These are phyloP conservation scores for Hirtodrosophila trivittata DNA, from an alignment of 2,888 invertebrate genomes.

Conservation along the genomic window DNA sequence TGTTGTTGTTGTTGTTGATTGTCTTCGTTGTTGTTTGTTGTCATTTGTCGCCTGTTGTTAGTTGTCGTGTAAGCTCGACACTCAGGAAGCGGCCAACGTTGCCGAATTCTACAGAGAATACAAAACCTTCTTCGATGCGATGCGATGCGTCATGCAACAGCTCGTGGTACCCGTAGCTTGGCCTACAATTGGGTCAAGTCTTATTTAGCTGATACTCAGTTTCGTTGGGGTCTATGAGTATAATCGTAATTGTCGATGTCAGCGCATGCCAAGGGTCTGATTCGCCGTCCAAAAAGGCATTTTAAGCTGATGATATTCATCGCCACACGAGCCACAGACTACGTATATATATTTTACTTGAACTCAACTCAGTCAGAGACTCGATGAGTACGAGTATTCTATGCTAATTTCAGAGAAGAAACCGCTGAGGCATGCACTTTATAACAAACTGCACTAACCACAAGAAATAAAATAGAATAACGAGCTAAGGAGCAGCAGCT, in stretches of 20 bases:
- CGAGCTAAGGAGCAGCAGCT: conserved; percentile 14
- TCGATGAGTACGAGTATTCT: conserved; percentile 16
- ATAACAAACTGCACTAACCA: conserved; percentile 52
- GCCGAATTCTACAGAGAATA: conserved; percentile 10
- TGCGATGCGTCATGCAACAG: conserved; percentile 64
- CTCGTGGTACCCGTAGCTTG: conserved; percentile 28
- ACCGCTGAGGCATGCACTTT: conserved; percentile 56
- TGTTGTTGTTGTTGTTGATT: conserved; percentile 28
- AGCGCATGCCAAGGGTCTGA: conserved; percentile 71
- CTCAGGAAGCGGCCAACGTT: conserved; percentile 18
- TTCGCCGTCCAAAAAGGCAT: conserved; percentile 30
- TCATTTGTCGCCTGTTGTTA: conserved; percentile 52
- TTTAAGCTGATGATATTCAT: conserved; percentile 37
- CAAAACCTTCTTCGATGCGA: conserved; percentile 5
- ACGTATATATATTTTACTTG: neutral
- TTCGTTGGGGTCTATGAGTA: conserved; percentile 13
- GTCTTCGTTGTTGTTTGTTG: conserved; percentile 41
- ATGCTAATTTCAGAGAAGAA: conserved; percentile 52
- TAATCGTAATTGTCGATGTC: conserved; percentile 47
- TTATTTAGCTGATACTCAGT: conserved; percentile 48
- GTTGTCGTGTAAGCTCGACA: conserved; percentile 52
- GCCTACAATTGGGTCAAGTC: conserved; percentile 65
- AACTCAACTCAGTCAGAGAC: conserved; percentile 3
- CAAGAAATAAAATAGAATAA: conserved; percentile 31
- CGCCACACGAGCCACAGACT: conserved; percentile 34